These are phyloP conservation scores for Lasioglossum pauxillum DNA, from an alignment of 2,888 invertebrate genomes.

Conservation along the genomic window DNA sequence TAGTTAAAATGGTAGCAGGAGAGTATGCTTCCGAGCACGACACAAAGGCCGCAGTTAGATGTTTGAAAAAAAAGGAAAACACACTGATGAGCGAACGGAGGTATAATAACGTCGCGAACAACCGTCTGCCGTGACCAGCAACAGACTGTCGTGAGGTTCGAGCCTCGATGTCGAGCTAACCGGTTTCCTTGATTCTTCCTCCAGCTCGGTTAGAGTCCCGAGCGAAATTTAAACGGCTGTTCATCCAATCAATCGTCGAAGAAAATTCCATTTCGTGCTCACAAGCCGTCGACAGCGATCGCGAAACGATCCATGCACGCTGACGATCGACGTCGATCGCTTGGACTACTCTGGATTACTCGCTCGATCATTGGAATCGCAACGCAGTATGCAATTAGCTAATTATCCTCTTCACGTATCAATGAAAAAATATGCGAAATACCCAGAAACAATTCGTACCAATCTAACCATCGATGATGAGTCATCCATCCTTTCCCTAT, in stretches of 20 bases:
- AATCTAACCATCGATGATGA: background rate
- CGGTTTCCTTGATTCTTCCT: conserved; percentile 53
- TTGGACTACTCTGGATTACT: background rate
- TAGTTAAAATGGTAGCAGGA: background rate
- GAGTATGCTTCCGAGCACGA: background rate
- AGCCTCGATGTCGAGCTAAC: conserved; percentile 31
- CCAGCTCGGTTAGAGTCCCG: conserved; percentile 11
- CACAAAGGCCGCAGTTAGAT: background rate
- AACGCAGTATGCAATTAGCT: background rate
- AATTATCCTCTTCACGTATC: background rate
- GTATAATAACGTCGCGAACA: conserved; percentile 27
- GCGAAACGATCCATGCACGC: background rate
- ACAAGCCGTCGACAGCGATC: background rate
- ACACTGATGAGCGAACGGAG: background rate
- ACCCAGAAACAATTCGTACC: conserved; percentile 19
- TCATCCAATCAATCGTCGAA: conserved; percentile 6
- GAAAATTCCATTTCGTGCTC: background rate
- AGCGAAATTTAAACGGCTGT: conserved; percentile 30
- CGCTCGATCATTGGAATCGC: background rate
- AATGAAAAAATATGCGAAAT: background rate
- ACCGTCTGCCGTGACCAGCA: conserved; percentile 33
- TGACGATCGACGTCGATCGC: background rate
- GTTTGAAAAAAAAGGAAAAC: background rate
- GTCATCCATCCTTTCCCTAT: background rate
- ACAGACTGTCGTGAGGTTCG: conserved; percentile 49